These are phyloP conservation scores for Rhyzopertha dominica DNA, from an alignment of 1,140 invertebrate species.

Conservation along the genomic window DNA sequence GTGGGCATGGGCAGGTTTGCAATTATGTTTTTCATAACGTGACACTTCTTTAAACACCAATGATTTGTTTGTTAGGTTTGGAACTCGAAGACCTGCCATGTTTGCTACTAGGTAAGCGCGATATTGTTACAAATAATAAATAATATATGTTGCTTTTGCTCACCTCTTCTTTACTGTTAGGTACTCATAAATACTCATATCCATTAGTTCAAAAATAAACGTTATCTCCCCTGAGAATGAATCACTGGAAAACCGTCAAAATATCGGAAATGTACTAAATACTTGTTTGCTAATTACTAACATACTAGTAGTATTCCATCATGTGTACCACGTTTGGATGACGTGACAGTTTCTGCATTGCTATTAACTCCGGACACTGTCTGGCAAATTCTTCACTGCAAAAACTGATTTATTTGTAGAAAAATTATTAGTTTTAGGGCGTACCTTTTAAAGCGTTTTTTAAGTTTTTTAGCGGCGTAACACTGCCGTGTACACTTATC, in stretches of 20 bases:
- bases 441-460: slow-evolving; percentile 52
- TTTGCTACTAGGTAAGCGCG: too few species aligned
- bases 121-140: too few species aligned
- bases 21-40: too few species aligned
- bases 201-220: slow-evolving; percentile 64
- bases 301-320: slow-evolving; percentile 60
- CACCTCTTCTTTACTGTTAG: slow-evolving; percentile 51
- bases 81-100: too few species aligned
- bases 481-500: slow-evolving; percentile 50
- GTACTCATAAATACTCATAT: slow-evolving; percentile 65
- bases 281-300: slow-evolving; percentile 9
- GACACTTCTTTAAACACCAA: too few species aligned
- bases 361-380: slow-evolving; percentile 57
- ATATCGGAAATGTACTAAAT: slow-evolving; percentile 24
- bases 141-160: not conserved
- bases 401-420: too few species aligned
- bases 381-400: slow-evolving; percentile 53
- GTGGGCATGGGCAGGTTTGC: too few species aligned
- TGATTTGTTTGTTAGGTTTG: too few species aligned
- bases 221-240: slow-evolving; percentile 51
- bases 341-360: slow-evolving; percentile 53
- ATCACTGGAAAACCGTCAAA: slow-evolving; percentile 47
- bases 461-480: slow-evolving; percentile 62
- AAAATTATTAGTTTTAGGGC: slow-evolving; percentile 2
- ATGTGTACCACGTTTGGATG: slow-evolving; percentile 60